These are phyloP conservation scores for Triops cancriformis DNA, from an alignment of 1,140 invertebrate genomes.

Conservation along the genomic window DNA sequence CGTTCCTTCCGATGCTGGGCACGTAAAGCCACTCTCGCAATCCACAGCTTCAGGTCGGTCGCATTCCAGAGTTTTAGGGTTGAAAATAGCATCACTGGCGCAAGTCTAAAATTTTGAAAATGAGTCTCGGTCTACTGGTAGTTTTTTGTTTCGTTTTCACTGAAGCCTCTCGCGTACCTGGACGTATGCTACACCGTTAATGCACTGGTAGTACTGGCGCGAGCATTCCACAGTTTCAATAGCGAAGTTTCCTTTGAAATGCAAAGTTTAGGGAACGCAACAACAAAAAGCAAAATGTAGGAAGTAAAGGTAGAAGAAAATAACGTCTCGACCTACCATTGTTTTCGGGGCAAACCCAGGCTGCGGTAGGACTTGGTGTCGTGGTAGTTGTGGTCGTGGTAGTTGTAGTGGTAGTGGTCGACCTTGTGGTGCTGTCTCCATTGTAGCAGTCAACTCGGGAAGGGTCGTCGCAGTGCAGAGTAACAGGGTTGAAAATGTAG, in stretches of 20 bases:
- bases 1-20: neutral
- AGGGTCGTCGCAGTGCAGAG: constrained; percentile 18
- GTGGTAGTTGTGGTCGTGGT: neutral
- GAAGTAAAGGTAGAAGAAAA: neutral
- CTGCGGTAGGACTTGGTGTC: neutral
- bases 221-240: neutral
- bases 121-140: too few species aligned
- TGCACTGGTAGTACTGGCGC: neutral
- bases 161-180: neutral
- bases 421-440: neutral
- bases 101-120: neutral
- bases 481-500: constrained; percentile 17
- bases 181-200: neutral
- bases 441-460: constrained; percentile 14
- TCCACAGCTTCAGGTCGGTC: constrained; percentile 14
- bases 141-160: neutral
- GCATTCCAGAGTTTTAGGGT: constrained; percentile 15
- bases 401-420: neutral
- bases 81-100: neutral
- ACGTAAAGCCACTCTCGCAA: neutral
- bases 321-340: too few species aligned
- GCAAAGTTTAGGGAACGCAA: too few species aligned
- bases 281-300: too few species aligned
- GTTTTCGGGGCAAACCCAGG: neutral
- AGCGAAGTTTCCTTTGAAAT: neutral